A percentile compares a stretch with the other conserved stretches of the same genome.
Conservation (phyloP, 1,140 invertebrate species). For the Pseudobourletiella spinata region DNA sequence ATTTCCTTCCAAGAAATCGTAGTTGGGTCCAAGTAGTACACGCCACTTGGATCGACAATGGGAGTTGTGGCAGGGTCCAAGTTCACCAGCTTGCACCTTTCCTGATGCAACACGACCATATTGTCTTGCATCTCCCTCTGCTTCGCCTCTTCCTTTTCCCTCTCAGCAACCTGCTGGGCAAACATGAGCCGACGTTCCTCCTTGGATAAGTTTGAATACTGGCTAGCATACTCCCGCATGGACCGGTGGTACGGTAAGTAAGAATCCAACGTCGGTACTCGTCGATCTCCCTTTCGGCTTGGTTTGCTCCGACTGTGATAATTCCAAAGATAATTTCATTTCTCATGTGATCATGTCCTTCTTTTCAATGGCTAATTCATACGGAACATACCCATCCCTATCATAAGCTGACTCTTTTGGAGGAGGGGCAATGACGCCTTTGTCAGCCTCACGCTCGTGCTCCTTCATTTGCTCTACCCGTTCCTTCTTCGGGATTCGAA, state of each 20-base stretch:
- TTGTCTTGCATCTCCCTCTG: slow-evolving; percentile 52
- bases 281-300: slow-evolving; percentile 15
- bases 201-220: slow-evolving; percentile 51
- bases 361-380: too few relatives aligned
- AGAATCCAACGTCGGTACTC: slow-evolving; percentile 18
- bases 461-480: slow-evolving; percentile 86
- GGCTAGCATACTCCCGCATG: slow-evolving; percentile 26
- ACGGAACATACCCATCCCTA: slow-evolving; percentile 15
- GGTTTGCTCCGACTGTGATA: slow-evolving; percentile 7
- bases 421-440: not conserved
- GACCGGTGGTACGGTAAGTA: slow-evolving; percentile 3
- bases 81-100: slow-evolving; percentile 41
- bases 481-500: slow-evolving; percentile 91
- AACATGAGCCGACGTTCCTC: slow-evolving; percentile 65
- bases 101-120: slow-evolving; percentile 53
- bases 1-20: slow-evolving; percentile 48
- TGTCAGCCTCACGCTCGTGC: slow-evolving; percentile 74
- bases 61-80: slow-evolving; percentile 31
- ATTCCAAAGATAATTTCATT: not conserved
- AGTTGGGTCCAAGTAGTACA: slow-evolving; percentile 48
- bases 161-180: slow-evolving; percentile 61
- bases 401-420: slow-evolving; percentile 32
- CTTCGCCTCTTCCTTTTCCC: slow-evolving; percentile 47
- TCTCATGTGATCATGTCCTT: too few relatives aligned
- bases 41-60: slow-evolving; percentile 26